phyloP scores from a whole-genome alignment of 2,888 invertebrate genomes.

The Drosophila buzzatii region DNA sequence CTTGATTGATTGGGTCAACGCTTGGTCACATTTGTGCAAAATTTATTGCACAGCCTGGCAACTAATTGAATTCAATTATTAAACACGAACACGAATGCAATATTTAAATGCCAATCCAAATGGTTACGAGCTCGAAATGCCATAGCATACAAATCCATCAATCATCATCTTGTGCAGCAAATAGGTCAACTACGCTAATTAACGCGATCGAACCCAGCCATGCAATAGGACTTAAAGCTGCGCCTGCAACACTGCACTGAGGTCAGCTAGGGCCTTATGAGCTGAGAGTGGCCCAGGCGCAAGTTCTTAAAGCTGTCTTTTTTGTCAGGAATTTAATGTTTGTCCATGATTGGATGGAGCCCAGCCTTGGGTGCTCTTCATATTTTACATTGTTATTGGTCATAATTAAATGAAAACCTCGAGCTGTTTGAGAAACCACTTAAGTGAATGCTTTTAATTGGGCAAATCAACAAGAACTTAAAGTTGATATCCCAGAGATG shows the following conservation, averaged over 20 bases:
- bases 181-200: conserved; percentile 8
- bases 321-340: not conserved
- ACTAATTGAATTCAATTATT: conserved; percentile 55
- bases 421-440: conserved; percentile 20
- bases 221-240: not conserved
- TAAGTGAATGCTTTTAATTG: conserved; percentile 54
- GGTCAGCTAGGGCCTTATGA: too few relatives aligned
- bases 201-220: not conserved
- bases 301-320: not conserved
- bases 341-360: not conserved
- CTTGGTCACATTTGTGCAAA: conserved; percentile 27
- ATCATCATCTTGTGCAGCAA: not conserved
- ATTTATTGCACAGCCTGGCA: conserved; percentile 37
- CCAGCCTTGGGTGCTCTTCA: not conserved
- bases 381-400: conserved; percentile 5
- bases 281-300: too few relatives aligned
- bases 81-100: conserved; percentile 20
- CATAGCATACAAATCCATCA: conserved; percentile 6
- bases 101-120: conserved; percentile 12
- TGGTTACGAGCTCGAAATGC: not conserved
- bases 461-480: conserved; percentile 45
- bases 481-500: conserved; percentile 22
- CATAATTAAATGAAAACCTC: conserved; percentile 20
- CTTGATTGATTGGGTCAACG: conserved; percentile 44
- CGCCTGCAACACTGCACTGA: not conserved